Evolutionary conservation across 2,888 invertebrate species (phyloP), one percentile per base, ranked within the genome.

Genomic region (Strigamia crassipes): DNA sequence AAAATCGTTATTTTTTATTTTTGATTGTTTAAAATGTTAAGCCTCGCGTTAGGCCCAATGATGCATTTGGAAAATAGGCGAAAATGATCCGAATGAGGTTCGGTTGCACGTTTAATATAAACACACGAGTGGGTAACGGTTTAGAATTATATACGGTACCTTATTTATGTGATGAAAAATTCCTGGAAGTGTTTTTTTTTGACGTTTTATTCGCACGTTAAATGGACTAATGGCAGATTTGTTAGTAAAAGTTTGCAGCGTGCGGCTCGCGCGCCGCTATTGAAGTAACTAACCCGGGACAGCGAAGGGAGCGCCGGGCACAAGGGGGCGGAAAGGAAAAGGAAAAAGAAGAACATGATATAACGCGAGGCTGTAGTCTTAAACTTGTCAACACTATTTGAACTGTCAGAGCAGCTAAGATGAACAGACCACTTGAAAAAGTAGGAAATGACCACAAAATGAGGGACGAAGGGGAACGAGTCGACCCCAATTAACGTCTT

Each of bases 351-450:
- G 61, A 18, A 66, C n/a, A 66, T 66, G 61, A 66, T 66, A 66
- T 66, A 66, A 66, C 61, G 61, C 61, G 61, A 18, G 61, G 23
- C 21, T 66, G 61, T 23, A 66, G 61, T 66, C 61, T 66, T 66
- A 66, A 66, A 66, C 61, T 66, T 66, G 61, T 66, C 61, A 66
- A 66, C 61, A 66, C 61, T 66, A 66, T 66, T 66, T 66, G 61
- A 66, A 66, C 61, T 66, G 61, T 66, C 61, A 66, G 23, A 23
- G 21, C 23, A 21, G 61, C 12, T 18, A 66, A 66, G 61, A 66
- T 66, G 61, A 66, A 66, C 61, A 66, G 61, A 66, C 21, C 61
- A 66, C 61, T 66, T 66, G 61, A 66, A 66, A 66, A 66, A 23
- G 61, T 66, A 21, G 21, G 61, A 66, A 66, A 66, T 66, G 61